Percentiles rank a stretch among this genome's conserved stretches.
Evolutionary conservation across 2,888 invertebrate species (phyloP).

Genomic region (Xanthorhoe designata): DNA sequence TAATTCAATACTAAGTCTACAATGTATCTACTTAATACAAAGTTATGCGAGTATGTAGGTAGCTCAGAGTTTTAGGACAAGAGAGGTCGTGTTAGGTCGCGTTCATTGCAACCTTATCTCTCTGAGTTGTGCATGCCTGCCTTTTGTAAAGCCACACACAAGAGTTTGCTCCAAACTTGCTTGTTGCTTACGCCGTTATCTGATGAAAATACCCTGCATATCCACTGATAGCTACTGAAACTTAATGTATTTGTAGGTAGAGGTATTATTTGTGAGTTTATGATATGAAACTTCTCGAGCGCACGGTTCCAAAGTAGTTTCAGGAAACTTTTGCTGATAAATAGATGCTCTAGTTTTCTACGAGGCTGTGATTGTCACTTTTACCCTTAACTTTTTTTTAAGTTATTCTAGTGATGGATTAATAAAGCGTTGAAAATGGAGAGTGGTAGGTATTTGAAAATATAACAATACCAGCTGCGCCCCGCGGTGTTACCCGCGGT

Average conservation of each 20-base stretch:
- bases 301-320: conserved; percentile 4
- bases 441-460: too few species aligned
- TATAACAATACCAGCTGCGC: too few species aligned
- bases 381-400: not conserved
- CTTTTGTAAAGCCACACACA: conserved; percentile 45
- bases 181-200: conserved; percentile 29
- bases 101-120: conserved; percentile 56
- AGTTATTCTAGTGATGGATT: not conserved
- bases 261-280: conserved; percentile 12
- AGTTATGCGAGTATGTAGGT: conserved; percentile 42
- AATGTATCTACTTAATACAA: conserved; percentile 2
- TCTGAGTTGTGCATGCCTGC: conserved; percentile 44
- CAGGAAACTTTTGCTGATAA: conserved; percentile 9
- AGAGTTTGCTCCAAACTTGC: conserved; percentile 46
- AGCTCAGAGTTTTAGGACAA: conserved; percentile 55
- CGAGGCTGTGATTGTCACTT: not conserved
- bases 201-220: conserved; percentile 15
- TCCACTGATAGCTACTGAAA: conserved; percentile 23
- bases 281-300: conserved; percentile 4
- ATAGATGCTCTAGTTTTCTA: not conserved
- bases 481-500: too few species aligned
- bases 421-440: too few species aligned
- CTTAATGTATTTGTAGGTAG: conserved; percentile 7
- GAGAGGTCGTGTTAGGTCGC: conserved; percentile 46
- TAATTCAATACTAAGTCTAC: conserved; percentile 6